Evolutionary conservation across 2,888 invertebrate species (phyloP), one percentile per base, ranked within the genome.

Genomic region (Conus canariensis): DNA sequence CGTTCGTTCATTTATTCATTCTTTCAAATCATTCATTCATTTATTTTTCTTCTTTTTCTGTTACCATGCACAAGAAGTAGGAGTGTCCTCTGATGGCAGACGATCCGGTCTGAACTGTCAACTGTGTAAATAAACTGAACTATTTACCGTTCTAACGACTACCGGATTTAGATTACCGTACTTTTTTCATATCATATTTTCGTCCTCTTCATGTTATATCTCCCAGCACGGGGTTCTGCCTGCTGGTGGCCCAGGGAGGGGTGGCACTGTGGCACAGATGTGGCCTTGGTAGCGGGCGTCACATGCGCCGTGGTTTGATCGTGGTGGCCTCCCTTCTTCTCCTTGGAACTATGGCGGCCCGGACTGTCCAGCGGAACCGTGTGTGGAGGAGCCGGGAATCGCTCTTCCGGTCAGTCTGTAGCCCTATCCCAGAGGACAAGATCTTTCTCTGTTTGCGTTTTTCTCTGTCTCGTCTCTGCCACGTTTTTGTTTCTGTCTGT

Each of bases 341-440:
- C 2, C 96, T 97, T 1, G 10, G 10, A 16, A 14, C 64, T 16
- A 97, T 97, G 90, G 97, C 97, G 70, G 97, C 97, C 92, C 97
- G 97, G 93, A 98, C 98, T 0, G 97, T 97, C 92, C 96, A 97
- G 25, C 97, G 98, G 93, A 98, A 98, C 95, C 96, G 97, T 90
- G 98, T 98, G 95, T 98, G 98, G 98, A 97, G 97, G 88, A 98
- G 97, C 19, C 97, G 98, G 93, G 98, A 98, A 95, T 97, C 97
- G 3, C 96, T 98, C 90, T 97, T 98, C 89, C 97, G 97, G 98
- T 98, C 96, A 96, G 95, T 93, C 59, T 45, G 14, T 80, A 0
- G 10, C 64, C 16, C 12, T 4, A 1, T 64, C 12, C 16, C 64
- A 14, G 64, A 14, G 45, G 45, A 3, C 45, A 45, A 45, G 45